These are phyloP conservation scores for Hybos culiciformis DNA, from an alignment of 2,888 invertebrate species.

Conservation along the genomic window DNA sequence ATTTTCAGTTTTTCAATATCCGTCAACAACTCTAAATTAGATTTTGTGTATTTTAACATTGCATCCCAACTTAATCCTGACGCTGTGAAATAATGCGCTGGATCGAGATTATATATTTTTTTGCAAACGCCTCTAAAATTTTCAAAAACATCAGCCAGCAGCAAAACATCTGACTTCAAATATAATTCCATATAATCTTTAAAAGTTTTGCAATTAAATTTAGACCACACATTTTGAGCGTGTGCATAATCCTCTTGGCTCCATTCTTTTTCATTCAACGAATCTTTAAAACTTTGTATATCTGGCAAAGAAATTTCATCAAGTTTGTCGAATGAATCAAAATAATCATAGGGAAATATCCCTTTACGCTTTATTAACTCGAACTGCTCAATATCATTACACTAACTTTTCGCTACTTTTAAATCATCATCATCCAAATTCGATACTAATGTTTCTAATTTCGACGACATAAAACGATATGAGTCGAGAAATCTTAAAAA, in stretches of 20 bases:
- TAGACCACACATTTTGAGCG: conserved; percentile 18
- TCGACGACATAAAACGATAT: conserved; percentile 5
- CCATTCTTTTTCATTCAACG: conserved; percentile 10
- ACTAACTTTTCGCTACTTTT: not conserved
- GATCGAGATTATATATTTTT: conserved; percentile 1
- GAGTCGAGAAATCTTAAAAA: conserved; percentile 12
- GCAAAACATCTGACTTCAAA: conserved; percentile 25
- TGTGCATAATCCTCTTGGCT: conserved; percentile 15
- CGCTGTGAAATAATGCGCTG: conserved; percentile 3
- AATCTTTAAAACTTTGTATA: conserved; percentile 16
- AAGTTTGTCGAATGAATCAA: conserved; percentile 14
- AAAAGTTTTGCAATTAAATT: conserved; percentile 16
- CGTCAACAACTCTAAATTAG: conserved; percentile 12
- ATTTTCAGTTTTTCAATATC: not conserved
- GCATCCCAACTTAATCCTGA: conserved; percentile 6
- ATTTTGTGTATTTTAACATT: conserved; percentile 9
- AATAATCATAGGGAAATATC: conserved; percentile 24
- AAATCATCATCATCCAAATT: not conserved
- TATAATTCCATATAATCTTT: conserved; percentile 21
- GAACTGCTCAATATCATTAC: conserved; percentile 5
- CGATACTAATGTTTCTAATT: conserved; percentile 4
- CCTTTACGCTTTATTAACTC: conserved; percentile 19
- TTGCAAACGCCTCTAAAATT: conserved; percentile 1
- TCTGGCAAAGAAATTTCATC: conserved; percentile 13
- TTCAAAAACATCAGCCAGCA: conserved; percentile 20